These are phyloP conservation scores for Petrolisthes manimaculis DNA, from an alignment of 2,888 invertebrate genomes.

Conservation along the genomic window DNA sequence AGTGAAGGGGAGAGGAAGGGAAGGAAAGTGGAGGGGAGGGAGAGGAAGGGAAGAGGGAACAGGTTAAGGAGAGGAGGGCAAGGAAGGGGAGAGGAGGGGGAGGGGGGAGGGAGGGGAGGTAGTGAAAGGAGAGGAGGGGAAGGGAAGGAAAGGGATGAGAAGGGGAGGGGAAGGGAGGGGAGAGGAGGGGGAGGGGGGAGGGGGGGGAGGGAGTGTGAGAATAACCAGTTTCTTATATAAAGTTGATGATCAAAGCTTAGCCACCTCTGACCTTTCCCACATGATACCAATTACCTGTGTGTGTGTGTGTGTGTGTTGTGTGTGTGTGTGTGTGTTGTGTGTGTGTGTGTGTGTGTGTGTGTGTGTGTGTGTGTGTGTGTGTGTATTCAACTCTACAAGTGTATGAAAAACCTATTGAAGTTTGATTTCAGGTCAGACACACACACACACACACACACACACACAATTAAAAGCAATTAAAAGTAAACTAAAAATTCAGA, in stretches of 20 bases:
- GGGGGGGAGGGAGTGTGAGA: neutral
- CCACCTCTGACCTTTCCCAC: no score
- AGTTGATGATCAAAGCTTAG: no score
- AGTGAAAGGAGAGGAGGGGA: neutral
- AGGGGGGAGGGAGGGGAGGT: neutral
- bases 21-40: neutral
- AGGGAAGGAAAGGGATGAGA: neutral
- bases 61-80: neutral
- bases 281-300: neutral
- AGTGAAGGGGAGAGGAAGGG: neutral
- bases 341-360: conserved; percentile 7
- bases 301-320: neutral
- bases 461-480: neutral
- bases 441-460: conserved; percentile 24
- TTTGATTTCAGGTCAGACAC: neutral
- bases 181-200: neutral
- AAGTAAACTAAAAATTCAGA: no score
- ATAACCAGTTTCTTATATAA: no score
- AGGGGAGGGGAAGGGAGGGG: neutral
- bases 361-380: conserved; percentile 17
- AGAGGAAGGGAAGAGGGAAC: neutral
- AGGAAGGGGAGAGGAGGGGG: neutral
- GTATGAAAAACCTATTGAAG: neutral
- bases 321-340: no score
- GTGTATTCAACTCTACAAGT: neutral